Conservation (phyloP, 2,888 invertebrate species). For the Ceriagrion tenellum region DNA sequence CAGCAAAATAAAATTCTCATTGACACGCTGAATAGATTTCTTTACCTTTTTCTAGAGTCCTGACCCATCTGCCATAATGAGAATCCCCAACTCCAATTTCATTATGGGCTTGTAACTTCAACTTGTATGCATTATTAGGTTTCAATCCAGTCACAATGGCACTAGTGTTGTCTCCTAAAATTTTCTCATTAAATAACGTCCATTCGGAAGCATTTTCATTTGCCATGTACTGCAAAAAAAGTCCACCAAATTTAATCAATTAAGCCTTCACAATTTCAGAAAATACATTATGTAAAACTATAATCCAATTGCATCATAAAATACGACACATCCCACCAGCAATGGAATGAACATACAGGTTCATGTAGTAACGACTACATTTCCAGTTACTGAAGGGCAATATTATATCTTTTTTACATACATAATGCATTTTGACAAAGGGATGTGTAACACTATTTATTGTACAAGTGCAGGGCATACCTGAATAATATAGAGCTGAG, state of each 20-base stretch:
- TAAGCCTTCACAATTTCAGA: neutral
- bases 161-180: conserved; percentile 84
- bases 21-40: neutral
- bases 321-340: no score
- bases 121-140: conserved; percentile 83
- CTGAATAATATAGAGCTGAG: no score
- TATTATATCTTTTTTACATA: no score
- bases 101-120: conserved; percentile 85
- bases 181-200: conserved; percentile 81
- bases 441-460: no score
- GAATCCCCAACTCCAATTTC: conserved; percentile 82
- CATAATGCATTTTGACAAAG: no score
- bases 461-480: no score
- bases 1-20: no score
- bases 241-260: neutral
- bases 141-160: conserved; percentile 85
- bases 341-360: neutral
- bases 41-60: conserved; percentile 82
- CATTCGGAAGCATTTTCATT: conserved; percentile 79
- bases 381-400: no score
- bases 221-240: conserved; percentile 80
- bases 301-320: no score
- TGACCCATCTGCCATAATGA: conserved; percentile 80
- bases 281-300: neutral
- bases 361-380: no score